Percentiles rank a stretch among this genome's conserved stretches.
Conservation (phyloP, 2,888 invertebrate genomes). For the Ormyrus thymus region DNA sequence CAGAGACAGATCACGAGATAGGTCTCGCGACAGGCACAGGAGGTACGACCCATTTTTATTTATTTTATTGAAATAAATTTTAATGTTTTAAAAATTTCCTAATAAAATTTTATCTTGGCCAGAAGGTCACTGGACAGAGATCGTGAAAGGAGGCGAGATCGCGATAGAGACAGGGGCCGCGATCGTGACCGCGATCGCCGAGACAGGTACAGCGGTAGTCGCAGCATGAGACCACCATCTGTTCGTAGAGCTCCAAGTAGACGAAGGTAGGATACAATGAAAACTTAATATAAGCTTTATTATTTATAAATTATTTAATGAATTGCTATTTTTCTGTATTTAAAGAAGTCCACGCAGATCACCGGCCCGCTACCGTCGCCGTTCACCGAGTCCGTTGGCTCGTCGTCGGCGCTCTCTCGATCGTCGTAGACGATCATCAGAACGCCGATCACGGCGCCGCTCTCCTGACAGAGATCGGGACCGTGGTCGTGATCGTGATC, state of each 20-base stretch:
- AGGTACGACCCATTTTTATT: conserved; percentile 60
- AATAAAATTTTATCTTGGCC: conserved; percentile 21
- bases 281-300: not conserved
- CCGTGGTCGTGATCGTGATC: conserved; percentile 73
- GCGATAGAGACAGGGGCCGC: conserved; percentile 69
- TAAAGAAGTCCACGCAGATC: conserved; percentile 70
- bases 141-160: conserved; percentile 75
- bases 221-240: conserved; percentile 73
- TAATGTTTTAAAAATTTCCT: not conserved
- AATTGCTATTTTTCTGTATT: not conserved
- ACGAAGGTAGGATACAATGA: conserved; percentile 66
- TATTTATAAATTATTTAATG: conserved; percentile 7
- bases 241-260: conserved; percentile 70
- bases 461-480: conserved; percentile 66
- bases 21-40: conserved; percentile 73
- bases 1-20: conserved; percentile 72
- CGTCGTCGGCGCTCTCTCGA: conserved; percentile 70
- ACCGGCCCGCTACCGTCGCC: conserved; percentile 70
- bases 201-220: conserved; percentile 71
- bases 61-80: not conserved
- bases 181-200: conserved; percentile 75
- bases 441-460: conserved; percentile 71
- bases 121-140: conserved; percentile 63
- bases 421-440: conserved; percentile 70
- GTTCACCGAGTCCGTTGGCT: conserved; percentile 70